These are phyloP conservation scores for Spheniscus humboldti DNA, from an alignment of 2,797 vertebrate genomes.

Conservation along the genomic window DNA sequence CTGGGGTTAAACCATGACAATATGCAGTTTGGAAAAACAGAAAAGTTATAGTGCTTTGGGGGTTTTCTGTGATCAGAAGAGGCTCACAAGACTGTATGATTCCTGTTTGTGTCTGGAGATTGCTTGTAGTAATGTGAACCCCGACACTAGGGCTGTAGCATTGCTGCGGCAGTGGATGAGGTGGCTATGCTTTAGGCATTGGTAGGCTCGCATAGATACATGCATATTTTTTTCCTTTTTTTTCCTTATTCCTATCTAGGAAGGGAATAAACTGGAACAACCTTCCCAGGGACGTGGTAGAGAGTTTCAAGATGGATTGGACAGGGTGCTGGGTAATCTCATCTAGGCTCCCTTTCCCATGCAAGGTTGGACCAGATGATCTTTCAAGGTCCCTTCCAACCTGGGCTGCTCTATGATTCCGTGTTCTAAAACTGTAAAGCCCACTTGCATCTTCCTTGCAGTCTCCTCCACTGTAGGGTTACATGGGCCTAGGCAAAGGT, in stretches of 20 bases:
- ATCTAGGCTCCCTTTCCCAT: neutral
- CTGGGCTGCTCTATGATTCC: neutral
- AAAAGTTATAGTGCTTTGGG: neutral
- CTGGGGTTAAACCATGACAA: too few relatives aligned
- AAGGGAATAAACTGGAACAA: neutral
- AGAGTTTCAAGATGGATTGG: neutral
- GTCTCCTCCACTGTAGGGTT: neutral
- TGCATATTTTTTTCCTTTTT: too few relatives aligned
- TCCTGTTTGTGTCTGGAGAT: neutral
- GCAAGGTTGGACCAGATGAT: neutral
- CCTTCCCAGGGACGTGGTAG: neutral
- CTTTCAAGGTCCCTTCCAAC: neutral
- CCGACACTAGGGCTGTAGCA: neutral
- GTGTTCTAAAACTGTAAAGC: neutral
- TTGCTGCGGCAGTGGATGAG: neutral
- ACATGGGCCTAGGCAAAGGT: neutral
- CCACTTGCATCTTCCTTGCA: neutral
- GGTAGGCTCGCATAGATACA: neutral
- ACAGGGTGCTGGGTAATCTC: neutral
- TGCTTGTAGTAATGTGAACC: neutral
- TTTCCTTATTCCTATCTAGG: neutral
- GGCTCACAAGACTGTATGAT: neutral
- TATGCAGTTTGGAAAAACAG: neutral
- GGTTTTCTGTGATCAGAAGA: neutral
- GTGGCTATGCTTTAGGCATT: neutral